Percentiles rank a stretch among this genome's conserved stretches.
Evolutionary conservation across 1,140 invertebrate genomes (phyloP).

Genomic region (Sarcophaga bullata): DNA sequence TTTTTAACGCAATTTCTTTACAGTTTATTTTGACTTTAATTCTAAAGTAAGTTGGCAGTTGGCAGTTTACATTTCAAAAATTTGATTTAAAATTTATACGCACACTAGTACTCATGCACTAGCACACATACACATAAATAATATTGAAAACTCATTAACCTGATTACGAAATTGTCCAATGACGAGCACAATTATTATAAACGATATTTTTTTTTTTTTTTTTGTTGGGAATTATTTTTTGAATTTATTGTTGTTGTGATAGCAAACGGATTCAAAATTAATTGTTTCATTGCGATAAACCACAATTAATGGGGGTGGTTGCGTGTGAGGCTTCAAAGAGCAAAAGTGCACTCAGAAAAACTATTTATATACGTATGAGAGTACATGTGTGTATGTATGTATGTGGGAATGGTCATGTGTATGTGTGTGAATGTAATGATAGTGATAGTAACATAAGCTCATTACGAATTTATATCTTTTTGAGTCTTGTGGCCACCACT

Average conservation of each 20-base stretch:
- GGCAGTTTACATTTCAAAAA: no score
- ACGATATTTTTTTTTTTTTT: neutral
- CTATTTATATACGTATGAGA: neutral
- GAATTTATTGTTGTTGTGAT: neutral
- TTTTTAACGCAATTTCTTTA: neutral
- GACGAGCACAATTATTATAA: no score
- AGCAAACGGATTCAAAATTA: neutral
- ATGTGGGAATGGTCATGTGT: neutral
- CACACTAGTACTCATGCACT: no score
- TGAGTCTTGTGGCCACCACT: conserved; percentile 9
- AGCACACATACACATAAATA: neutral
- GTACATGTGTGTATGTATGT: neutral
- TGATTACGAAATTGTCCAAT: neutral
- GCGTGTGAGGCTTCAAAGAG: neutral
- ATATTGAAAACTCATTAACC: conserved; percentile 15
- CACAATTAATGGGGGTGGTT: neutral
- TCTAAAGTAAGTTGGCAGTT: no score
- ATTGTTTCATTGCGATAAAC: neutral
- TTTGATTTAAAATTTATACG: no score
- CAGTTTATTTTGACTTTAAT: no score
- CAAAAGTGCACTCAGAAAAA: neutral
- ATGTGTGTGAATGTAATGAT: neutral
- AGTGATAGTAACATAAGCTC: conserved; percentile 26
- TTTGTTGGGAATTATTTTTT: neutral
- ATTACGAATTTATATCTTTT: conserved; percentile 8